Evolutionary conservation across 2,797 vertebrate species (phyloP), one percentile per base, ranked within the genome.

Genomic region (Sebastes nivosus): DNA sequence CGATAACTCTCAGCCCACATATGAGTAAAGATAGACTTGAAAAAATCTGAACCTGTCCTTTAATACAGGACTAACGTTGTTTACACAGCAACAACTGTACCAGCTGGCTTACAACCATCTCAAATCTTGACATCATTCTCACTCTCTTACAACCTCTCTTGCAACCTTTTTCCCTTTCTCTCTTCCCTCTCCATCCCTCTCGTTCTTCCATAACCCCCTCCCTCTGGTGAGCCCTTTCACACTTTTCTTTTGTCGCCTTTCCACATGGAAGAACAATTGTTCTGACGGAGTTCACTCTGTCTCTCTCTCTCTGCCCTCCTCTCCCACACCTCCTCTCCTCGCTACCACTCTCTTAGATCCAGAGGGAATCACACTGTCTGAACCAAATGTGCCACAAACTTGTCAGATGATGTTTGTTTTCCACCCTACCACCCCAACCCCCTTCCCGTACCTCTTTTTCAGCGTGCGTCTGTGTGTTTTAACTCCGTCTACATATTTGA

Each of bases 201-300:
- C 70, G 84, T 14, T 42, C 38, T 42, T 29, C 52, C 67, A 71
- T 72, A 54, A n/a, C 57, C 77, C 59, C 66, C 57, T 79, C 80
- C 84, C 83, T 80, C 76, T 74, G 71, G 73, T 89, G 90, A 90
- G 77, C 77, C 77, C 87, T 83, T 91, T 92, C 88, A 90, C 92
- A 90, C 92, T 89, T 92, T 86, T 67, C 86, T 90, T 91, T 91
- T 94, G 87, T 95, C 94, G 95, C 94, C 93, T 95, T 96, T 95
- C 89, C 88, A 92, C 95, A 93, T 94, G 94, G 90, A 88, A 83
- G 93, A 94, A 88, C 94, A 95, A 94, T 95, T 85, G 88, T 82
- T 91, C 83, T 93, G 90, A 91, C 91, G 88, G 89, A 85, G 83
- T 91, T 91, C 84, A 64, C 59, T 59, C 59, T 72, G 54, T 69